These are phyloP conservation scores for Microcebus griseorufus DNA, from an alignment of 2,113 vertebrate species.

Conservation along the genomic window DNA sequence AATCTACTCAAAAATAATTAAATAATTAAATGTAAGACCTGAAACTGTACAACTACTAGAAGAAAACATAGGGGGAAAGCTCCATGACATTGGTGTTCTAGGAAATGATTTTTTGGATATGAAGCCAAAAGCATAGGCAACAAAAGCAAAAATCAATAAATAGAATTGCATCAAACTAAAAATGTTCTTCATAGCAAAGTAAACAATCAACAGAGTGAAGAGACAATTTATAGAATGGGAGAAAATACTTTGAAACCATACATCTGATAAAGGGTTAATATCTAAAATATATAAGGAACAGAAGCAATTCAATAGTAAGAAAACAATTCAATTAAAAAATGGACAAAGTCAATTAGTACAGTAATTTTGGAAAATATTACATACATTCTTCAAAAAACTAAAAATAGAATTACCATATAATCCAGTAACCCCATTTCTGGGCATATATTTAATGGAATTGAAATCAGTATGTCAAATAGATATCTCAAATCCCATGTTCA, in stretches of 20 bases:
- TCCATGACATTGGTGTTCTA: background rate
- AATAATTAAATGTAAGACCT: background rate
- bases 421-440: background rate
- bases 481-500: background rate
- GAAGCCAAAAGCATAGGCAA: background rate
- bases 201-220: background rate
- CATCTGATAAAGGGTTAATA: background rate
- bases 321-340: background rate
- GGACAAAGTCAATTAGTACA: background rate
- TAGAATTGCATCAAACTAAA: background rate
- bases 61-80: background rate
- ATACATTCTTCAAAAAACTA: background rate
- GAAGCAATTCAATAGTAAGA: background rate
- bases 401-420: background rate
- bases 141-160: background rate
- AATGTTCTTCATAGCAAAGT: background rate
- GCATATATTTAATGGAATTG: background rate
- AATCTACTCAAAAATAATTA: background rate
- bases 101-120: background rate
- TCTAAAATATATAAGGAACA: background rate
- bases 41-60: background rate
- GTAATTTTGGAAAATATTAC: background rate
- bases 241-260: background rate
- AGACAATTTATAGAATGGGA: background rate
- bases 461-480: background rate